Conservation (phyloP, 2,888 invertebrate genomes). For the Linyphia triangularis region DNA sequence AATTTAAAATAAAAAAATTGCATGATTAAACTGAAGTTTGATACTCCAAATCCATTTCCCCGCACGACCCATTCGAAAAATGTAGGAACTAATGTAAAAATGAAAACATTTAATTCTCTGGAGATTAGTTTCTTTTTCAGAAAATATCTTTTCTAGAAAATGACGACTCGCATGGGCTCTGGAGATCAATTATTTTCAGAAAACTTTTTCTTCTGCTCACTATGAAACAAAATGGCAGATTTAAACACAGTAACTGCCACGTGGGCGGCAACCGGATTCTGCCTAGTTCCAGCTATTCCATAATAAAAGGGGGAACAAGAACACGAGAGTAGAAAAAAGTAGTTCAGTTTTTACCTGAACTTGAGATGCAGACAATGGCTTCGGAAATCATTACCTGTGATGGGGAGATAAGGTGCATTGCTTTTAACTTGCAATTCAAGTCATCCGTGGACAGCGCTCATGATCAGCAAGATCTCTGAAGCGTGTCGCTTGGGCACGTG, state of each 20-base stretch:
- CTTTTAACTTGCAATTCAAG: conserved; percentile 14
- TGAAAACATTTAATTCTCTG: too few species aligned
- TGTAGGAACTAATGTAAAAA: too few species aligned
- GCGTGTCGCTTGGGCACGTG: conserved; percentile 29
- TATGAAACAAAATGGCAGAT: conserved; percentile 12
- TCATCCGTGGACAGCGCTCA: not conserved
- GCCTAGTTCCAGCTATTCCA: not conserved
- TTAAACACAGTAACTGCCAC: conserved; percentile 24
- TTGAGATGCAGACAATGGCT: conserved; percentile 31
- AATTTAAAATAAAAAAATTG: too few species aligned
- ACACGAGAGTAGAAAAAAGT: not conserved
- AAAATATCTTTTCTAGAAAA: too few species aligned
- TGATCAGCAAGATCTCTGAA: not conserved
- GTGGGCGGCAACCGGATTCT: conserved; percentile 67
- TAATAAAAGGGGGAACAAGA: not conserved
- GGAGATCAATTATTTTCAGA: too few species aligned
- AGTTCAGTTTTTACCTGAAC: not conserved
- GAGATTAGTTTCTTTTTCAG: too few species aligned
- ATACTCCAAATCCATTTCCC: too few species aligned
- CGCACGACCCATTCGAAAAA: too few species aligned
- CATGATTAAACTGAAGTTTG: too few species aligned
- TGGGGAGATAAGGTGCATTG: conserved; percentile 9
- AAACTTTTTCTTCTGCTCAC: too few species aligned
- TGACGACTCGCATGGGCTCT: too few species aligned
- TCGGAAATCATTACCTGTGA: conserved; percentile 24